phyloP scores from a whole-genome alignment of 35 echinoderm and acorn worm species.

The Ophioderma brevispina region DNA sequence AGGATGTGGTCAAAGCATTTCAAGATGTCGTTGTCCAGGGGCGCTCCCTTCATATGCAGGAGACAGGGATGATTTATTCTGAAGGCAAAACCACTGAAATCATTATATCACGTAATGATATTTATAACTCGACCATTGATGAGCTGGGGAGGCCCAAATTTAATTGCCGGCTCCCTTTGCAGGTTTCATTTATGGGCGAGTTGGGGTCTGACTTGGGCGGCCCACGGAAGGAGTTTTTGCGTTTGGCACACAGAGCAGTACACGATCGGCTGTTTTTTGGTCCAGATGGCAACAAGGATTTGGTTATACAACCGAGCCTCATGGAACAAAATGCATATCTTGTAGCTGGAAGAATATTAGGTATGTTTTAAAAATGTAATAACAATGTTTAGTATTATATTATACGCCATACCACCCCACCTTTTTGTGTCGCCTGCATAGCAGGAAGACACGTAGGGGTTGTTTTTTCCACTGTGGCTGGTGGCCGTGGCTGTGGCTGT shows the following conservation, averaged over 20 bases:
- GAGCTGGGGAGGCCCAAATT: not conserved
- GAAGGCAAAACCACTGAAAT: not conserved
- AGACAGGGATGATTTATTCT: no score
- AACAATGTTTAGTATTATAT: no score
- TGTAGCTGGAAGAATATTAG: not conserved
- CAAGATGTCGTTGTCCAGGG: no score
- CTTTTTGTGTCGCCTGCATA: no score
- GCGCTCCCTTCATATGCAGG: no score
- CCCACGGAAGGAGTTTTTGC: not conserved
- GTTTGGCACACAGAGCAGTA: not conserved
- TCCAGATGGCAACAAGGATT: not conserved
- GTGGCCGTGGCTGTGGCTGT: no score
- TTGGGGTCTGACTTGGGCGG: not conserved
- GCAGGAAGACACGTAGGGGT: no score
- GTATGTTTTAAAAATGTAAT: no score
- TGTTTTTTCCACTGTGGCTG: no score
- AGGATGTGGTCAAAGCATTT: no score
- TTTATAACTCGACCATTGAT: not conserved
- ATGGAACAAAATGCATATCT: not conserved
- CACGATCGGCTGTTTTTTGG: not conserved
- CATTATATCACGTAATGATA: not conserved
- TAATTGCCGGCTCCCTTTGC: not conserved
- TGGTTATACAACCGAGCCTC: not conserved
- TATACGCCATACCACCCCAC: no score
- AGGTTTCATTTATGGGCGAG: not conserved